Base-by-base conservation (phyloP, 2,113 vertebrate species). In the Odocoileus virginianus region DNA sequence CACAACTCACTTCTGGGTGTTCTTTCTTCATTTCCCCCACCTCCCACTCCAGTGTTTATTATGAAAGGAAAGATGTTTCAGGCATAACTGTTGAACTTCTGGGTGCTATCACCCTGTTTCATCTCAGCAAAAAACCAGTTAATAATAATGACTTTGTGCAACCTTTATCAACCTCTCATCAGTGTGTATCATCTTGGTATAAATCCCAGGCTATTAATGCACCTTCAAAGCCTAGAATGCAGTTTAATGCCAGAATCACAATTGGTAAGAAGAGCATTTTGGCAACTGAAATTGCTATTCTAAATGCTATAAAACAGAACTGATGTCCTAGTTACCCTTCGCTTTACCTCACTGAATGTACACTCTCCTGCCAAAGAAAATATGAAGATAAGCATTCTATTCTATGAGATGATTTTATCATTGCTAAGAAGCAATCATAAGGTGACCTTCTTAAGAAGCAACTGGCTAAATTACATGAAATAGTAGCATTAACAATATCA, bases 231-330 rank as follows among this genome's bases (percentile, higher is more conserved):
- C 54, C 86, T 95, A 28, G 23, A 83, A 74, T 54, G 83, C 10
- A 71, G 81, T 88, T 52, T 64, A 86, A 93, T 86, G 87, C 92
- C 92, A 97, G 90, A 87, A 95, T 71, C 81, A 88, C 81, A 97
- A 90, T 87, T 84, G 50, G 58, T 47, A 89, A 67, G 64, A 97
- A 40, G 74, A 61, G 2, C 30, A 71, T 91, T 78, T 58, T 91
- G 97, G 95, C 96, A 95, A 86, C 30, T 6, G 54, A 82, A 82
- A 92, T 55, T 57, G 5, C 28, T 91, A 64, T 92, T 97, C 33
- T 58, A 45, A 97, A 79, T 45, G 94, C 92, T 89, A 21, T 96
- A 86, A 97, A 98, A 90, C 85, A 95, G 94, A 93, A 74, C 30
- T 33, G 40, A 91, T 81, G 17, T 85, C 88, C 79, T 40, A 30